A percentile compares a stretch with the other conserved stretches of the same genome.
Conservation (phyloP, 2,888 invertebrate genomes). For the Orthosia incerta region DNA sequence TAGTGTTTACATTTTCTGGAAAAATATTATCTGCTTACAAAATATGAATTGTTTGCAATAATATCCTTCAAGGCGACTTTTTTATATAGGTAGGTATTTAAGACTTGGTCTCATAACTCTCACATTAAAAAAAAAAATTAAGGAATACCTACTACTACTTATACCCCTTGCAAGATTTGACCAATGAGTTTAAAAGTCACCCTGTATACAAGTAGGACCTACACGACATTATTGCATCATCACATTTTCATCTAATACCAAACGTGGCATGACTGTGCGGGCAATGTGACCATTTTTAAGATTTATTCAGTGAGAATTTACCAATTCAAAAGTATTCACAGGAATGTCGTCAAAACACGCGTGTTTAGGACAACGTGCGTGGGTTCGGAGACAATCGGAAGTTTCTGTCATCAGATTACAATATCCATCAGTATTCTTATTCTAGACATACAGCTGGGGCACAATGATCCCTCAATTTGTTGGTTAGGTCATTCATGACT, state of each 20-base stretch:
- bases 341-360: conserved; percentile 5
- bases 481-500: not conserved
- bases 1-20: conserved; percentile 8
- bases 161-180: not conserved
- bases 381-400: conserved; percentile 12
- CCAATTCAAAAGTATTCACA: conserved; percentile 26
- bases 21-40: not conserved
- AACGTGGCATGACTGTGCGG: not conserved
- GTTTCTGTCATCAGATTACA: conserved; percentile 29
- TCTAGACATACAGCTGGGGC: not conserved
- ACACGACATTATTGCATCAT: not conserved
- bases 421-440: conserved; percentile 26
- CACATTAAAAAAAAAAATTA: too few species aligned
- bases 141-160: too few species aligned
- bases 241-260: not conserved
- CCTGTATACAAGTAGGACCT: not conserved
- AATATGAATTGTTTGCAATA: conserved; percentile 4
- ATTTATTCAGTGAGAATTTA: conserved; percentile 2
- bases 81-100: too few species aligned
- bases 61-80: not conserved
- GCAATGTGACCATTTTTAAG: not conserved
- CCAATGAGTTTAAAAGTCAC: not conserved
- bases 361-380: conserved; percentile 9
- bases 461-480: not conserved
- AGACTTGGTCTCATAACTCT: too few species aligned